Percentiles rank a stretch among this genome's conserved stretches.
Evolutionary conservation across 1,140 invertebrate species (phyloP).

Genomic region (Drosophila micromelanica): DNA sequence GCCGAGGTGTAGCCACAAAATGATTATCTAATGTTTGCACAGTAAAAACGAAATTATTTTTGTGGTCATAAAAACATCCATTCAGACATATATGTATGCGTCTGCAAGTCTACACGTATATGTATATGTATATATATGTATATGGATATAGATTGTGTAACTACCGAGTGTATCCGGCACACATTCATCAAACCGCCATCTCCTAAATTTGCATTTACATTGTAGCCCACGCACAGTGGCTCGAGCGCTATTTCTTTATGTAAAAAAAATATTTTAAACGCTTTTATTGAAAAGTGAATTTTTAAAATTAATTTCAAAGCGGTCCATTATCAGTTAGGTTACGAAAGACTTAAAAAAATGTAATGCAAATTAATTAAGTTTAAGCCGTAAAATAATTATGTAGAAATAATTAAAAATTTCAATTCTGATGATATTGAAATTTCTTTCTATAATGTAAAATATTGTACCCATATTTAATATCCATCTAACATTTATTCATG

Average conservation of each 20-base stretch:
- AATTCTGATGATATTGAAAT: too few relatives aligned
- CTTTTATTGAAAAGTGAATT: not conserved
- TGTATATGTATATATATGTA: slow-evolving; percentile 6
- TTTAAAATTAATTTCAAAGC: not conserved
- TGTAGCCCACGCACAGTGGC: slow-evolving; percentile 50
- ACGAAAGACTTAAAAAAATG: too few relatives aligned
- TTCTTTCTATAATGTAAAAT: too few relatives aligned
- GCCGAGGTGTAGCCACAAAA: slow-evolving; percentile 38
- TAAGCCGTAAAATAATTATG: too few relatives aligned
- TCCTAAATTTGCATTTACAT: slow-evolving; percentile 70
- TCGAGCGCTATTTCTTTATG: not conserved
- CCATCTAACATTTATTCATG: not conserved
- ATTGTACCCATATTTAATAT: too few relatives aligned
- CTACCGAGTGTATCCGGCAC: slow-evolving; percentile 42
- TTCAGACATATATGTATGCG: slow-evolving; percentile 19
- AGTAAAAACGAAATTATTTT: slow-evolving; percentile 77
- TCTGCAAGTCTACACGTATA: not conserved
- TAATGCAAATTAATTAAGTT: too few relatives aligned
- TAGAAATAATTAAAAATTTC: too few relatives aligned
- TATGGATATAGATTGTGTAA: slow-evolving; percentile 30
- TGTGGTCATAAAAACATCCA: slow-evolving; percentile 71
- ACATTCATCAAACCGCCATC: slow-evolving; percentile 59
- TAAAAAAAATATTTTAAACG: not conserved
- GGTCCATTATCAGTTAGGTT: too few relatives aligned
- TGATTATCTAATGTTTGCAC: slow-evolving; percentile 78